Conservation (phyloP, 1,140 invertebrate genomes). For the Papilio polytes region DNA sequence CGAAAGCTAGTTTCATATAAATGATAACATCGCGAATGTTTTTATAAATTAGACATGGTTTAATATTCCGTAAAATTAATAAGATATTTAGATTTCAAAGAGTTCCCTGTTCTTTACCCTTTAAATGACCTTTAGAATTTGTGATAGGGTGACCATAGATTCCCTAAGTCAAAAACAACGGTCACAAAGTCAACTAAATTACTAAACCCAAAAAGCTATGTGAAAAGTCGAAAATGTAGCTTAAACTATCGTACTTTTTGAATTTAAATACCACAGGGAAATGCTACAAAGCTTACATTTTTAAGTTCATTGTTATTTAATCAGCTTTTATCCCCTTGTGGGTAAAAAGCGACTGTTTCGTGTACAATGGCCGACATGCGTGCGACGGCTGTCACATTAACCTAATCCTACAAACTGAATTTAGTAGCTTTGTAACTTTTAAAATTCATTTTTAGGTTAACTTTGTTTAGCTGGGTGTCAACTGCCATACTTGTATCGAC, state of each 20-base stretch:
- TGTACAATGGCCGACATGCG: neutral
- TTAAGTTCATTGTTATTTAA: slow-evolving; percentile 16
- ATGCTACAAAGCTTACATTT: neutral
- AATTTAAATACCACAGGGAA: neutral
- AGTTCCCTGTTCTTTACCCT: neutral
- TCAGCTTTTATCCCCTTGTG: neutral
- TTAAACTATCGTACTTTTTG: neutral
- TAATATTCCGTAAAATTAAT: neutral
- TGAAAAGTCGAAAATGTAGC: neutral
- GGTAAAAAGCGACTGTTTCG: slow-evolving; percentile 7
- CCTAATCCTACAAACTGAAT: slow-evolving; percentile 22
- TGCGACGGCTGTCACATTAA: neutral
- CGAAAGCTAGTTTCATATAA: too few relatives aligned
- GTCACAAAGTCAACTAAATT: neutral
- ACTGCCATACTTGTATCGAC: too few relatives aligned
- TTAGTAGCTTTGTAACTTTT: neutral
- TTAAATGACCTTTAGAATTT: slow-evolving; percentile 1
- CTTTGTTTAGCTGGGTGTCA: neutral
- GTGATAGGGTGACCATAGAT: neutral
- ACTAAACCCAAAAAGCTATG: neutral
- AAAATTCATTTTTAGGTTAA: neutral
- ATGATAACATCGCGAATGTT: neutral
- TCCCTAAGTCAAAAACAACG: neutral
- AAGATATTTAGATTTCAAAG: neutral
- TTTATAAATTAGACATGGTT: neutral